These are phyloP conservation scores for Neolamprologus modestus DNA, from an alignment of 2,113 vertebrate genomes.

Conservation along the genomic window DNA sequence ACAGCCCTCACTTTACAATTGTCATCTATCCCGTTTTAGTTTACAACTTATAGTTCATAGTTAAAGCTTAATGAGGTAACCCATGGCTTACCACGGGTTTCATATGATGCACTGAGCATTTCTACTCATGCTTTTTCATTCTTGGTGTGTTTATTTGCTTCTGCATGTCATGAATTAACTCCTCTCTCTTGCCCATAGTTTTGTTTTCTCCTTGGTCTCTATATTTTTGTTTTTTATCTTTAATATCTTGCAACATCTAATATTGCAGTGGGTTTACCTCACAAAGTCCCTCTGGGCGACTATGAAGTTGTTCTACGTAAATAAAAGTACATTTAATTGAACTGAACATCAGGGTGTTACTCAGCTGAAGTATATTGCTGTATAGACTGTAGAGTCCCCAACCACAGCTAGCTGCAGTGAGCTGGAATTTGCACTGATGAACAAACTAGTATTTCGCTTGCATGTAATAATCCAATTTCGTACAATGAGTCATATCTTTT, in stretches of 20 bases:
- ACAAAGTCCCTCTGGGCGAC: not conserved
- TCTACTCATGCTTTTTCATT: not conserved
- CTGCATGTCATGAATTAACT: not conserved
- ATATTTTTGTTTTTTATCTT: not conserved
- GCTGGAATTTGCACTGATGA: not conserved
- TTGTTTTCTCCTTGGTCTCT: not conserved
- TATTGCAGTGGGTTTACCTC: not conserved
- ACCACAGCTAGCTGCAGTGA: not conserved
- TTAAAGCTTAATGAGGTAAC: not conserved
- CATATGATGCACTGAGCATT: not conserved
- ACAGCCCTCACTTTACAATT: not conserved
- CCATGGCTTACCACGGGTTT: not conserved
- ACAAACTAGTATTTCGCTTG: not conserved
- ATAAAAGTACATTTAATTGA: not conserved
- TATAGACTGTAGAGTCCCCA: not conserved
- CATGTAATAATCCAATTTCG: not conserved
- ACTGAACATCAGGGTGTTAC: not conserved
- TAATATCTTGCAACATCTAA: not conserved
- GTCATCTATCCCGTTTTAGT: not conserved
- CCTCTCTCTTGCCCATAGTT: not conserved
- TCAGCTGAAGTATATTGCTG: not conserved
- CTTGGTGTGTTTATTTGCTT: not conserved
- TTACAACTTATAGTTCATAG: not conserved
- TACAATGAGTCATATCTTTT: not conserved
- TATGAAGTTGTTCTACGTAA: not conserved